Conservation (phyloP, 2,888 invertebrate genomes). For the Drosophila monieri region DNA sequence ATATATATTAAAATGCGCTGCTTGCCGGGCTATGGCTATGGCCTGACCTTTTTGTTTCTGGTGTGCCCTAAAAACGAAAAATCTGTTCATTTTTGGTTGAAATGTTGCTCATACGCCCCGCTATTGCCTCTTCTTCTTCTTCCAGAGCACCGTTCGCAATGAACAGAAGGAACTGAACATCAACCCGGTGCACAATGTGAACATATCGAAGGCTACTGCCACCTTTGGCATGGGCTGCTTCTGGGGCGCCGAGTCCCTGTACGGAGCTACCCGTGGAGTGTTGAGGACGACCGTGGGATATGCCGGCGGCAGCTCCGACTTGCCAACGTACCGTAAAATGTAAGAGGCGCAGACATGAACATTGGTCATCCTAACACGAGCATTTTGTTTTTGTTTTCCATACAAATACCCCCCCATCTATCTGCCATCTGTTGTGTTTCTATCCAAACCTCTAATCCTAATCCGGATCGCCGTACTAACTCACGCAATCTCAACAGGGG, state of each 20-base stretch:
- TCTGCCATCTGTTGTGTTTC: conserved; percentile 5
- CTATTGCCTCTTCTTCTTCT: conserved; percentile 26
- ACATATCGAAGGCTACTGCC: conserved; percentile 85
- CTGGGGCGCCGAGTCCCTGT: conserved; percentile 95
- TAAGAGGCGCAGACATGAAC: conserved; percentile 85
- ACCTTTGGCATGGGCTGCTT: conserved; percentile 98
- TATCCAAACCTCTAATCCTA: conserved; percentile 12
- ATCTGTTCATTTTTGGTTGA: neutral
- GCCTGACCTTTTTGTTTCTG: conserved; percentile 68
- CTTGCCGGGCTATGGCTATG: conserved; percentile 65
- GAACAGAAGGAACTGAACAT: conserved; percentile 82
- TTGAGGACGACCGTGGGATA: conserved; percentile 97
- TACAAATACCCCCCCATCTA: neutral
- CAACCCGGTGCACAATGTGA: conserved; percentile 77
- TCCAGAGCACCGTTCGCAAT: conserved; percentile 81
- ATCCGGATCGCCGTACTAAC: conserved; percentile 49
- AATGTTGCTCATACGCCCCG: conserved; percentile 7
- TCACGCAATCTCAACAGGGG: conserved; percentile 86
- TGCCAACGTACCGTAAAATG: conserved; percentile 94
- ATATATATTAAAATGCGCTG: conserved; percentile 55
- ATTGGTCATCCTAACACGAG: conserved; percentile 52
- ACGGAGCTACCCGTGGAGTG: conserved; percentile 89
- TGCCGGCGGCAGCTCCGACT: conserved; percentile 92
- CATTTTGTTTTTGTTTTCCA: conserved; percentile 33
- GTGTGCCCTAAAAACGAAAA: conserved; percentile 36